Evolutionary conservation across 2,797 vertebrate species (phyloP).

Genomic region (Alca torda): DNA sequence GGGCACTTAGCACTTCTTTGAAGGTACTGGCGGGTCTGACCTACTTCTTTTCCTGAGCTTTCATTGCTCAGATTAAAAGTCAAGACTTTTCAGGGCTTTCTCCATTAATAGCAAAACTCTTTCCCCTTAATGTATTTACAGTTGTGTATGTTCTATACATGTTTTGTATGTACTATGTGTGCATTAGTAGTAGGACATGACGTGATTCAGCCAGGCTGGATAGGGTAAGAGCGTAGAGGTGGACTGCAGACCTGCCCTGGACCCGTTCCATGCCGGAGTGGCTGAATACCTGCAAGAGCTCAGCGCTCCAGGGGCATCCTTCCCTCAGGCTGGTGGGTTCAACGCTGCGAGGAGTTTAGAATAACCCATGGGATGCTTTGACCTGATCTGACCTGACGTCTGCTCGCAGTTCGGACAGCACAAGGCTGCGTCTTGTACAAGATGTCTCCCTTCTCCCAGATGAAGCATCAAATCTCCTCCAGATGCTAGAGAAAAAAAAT

Average conservation of each 20-base stretch:
- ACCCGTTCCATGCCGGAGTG: accelerated
- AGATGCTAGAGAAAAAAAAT: neutral
- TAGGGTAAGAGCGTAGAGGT: neutral
- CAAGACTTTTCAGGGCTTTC: neutral
- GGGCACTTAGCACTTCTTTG: neutral
- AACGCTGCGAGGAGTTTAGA: neutral
- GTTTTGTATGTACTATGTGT: neutral
- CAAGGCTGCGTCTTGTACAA: neutral
- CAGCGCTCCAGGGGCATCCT: neutral
- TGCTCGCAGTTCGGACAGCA: accelerated
- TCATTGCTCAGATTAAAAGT: neutral
- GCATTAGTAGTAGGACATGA: neutral
- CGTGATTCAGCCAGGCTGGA: neutral
- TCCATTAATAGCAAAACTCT: neutral
- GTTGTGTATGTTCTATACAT: accelerated
- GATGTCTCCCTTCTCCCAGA: neutral
- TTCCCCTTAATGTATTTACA: neutral
- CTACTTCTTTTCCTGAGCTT: neutral
- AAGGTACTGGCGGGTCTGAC: neutral
- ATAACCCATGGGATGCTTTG: neutral
- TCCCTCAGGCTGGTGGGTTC: neutral
- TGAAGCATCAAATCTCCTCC: neutral
- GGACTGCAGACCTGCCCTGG: neutral
- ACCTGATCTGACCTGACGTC: neutral
- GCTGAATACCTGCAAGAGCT: neutral